These are phyloP conservation scores for Clarias fuscus DNA, from an alignment of 2,797 vertebrate genomes.

Conservation along the genomic window DNA sequence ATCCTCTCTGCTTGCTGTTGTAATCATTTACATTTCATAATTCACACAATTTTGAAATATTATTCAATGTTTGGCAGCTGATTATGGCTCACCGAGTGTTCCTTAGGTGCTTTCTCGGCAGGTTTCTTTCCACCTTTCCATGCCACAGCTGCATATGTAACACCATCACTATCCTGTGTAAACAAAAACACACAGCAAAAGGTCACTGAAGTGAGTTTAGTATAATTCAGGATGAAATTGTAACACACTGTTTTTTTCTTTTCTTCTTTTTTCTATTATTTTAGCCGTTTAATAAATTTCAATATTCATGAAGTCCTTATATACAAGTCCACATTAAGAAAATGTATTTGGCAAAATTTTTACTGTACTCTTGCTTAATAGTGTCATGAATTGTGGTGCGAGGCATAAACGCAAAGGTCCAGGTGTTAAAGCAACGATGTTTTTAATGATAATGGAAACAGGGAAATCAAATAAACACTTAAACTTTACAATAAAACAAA, in stretches of 20 bases:
- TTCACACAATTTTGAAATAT: not conserved
- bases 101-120: not conserved
- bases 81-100: not conserved
- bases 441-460: too few relatives aligned
- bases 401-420: too few relatives aligned
- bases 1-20: not conserved
- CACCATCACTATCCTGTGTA: not conserved
- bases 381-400: too few relatives aligned
- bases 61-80: not conserved
- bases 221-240: not conserved
- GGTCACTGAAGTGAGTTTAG: not conserved
- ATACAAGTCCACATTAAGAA: too few relatives aligned
- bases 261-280: too few relatives aligned
- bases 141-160: not conserved
- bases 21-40: not conserved
- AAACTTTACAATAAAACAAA: too few relatives aligned
- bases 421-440: too few relatives aligned
- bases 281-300: too few relatives aligned
- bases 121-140: not conserved
- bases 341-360: too few relatives aligned
- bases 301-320: too few relatives aligned
- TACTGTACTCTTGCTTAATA: too few relatives aligned
- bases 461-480: too few relatives aligned
- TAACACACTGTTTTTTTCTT: not conserved
- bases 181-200: not conserved